Conservation (phyloP, 2,113 vertebrate genomes). For the Xiphorhynchus elegans region DNA sequence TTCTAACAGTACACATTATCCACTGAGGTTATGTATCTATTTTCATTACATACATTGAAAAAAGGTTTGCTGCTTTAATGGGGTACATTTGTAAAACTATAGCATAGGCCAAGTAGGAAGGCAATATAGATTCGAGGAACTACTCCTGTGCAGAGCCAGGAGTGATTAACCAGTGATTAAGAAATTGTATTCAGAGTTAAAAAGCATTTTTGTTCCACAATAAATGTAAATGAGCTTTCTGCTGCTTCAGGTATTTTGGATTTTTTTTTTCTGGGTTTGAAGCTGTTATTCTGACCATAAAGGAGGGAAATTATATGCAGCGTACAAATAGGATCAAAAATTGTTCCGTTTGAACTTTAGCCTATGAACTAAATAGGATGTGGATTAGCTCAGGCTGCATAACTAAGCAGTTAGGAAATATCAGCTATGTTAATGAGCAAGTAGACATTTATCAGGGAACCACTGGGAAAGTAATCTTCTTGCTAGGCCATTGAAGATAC, state of each 20-base stretch:
- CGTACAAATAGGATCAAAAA: neutral
- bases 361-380: neutral
- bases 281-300: neutral
- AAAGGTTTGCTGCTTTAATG: neutral
- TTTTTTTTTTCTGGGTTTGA: neutral
- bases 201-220: neutral
- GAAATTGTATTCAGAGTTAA: neutral
- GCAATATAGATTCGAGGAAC: neutral
- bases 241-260: neutral
- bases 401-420: neutral
- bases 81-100: neutral
- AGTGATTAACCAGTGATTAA: neutral
- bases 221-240: neutral
- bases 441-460: neutral
- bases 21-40: neutral
- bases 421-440: neutral
- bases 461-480: neutral
- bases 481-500: neutral
- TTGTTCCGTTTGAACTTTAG: slow-evolving; percentile 1
- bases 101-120: neutral
- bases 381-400: neutral
- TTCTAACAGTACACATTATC: neutral
- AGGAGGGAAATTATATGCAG: neutral
- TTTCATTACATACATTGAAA: neutral
- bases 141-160: neutral